Conservation (phyloP, 2,113 vertebrate genomes). For the Pongo pygmaeus region DNA sequence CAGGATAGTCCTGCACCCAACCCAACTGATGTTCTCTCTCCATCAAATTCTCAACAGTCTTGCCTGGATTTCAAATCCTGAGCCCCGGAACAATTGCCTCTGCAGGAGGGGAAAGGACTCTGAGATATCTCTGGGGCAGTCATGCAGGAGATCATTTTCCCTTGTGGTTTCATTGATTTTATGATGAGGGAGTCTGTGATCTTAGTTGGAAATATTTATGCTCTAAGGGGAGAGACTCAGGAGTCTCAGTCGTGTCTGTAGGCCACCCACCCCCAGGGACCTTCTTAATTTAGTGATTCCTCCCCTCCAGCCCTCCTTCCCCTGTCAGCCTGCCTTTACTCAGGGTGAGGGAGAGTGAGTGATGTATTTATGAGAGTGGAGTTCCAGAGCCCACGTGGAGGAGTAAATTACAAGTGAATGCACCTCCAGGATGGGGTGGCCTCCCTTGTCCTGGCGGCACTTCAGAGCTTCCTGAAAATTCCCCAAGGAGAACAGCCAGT, state of each 20-base stretch:
- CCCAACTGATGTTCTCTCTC: background rate
- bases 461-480: constrained; percentile 70
- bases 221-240: constrained; percentile 41
- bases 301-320: constrained; percentile 46
- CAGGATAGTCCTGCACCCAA: no score
- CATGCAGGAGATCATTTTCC: constrained; percentile 71
- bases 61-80: background rate
- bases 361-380: constrained; percentile 61
- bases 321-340: constrained; percentile 42
- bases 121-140: constrained; percentile 71
- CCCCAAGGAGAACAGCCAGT: background rate
- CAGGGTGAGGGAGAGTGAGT: background rate
- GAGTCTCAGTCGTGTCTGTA: constrained; percentile 30
- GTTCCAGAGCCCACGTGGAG: constrained; percentile 41
- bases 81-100: background rate
- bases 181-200: constrained; percentile 75
- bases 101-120: constrained; percentile 12
- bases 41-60: background rate
- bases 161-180: constrained; percentile 75
- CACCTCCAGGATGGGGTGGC: constrained; percentile 36
- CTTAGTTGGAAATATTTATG: constrained; percentile 69
- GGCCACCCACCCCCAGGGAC: constrained; percentile 65
- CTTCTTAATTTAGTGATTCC: constrained; percentile 73
- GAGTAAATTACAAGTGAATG: constrained; percentile 64
- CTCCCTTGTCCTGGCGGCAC: constrained; percentile 51